These are phyloP conservation scores for Sesamia inferens DNA, from an alignment of 2,888 invertebrate species.

Conservation along the genomic window DNA sequence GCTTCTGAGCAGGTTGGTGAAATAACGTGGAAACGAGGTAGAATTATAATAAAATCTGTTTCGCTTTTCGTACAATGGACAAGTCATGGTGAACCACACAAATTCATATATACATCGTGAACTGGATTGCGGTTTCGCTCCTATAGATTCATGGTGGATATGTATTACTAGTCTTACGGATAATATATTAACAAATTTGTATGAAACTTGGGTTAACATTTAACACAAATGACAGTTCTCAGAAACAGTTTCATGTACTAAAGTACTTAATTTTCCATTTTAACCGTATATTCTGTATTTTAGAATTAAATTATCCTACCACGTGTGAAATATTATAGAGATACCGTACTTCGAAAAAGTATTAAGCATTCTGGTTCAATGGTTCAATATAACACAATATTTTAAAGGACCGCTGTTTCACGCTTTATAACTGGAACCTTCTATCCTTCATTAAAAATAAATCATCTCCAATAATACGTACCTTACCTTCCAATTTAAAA, in stretches of 20 bases:
- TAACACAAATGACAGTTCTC: neutral
- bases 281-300: neutral
- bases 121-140: no score
- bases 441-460: conserved; percentile 34
- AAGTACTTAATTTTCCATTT: conserved; percentile 13
- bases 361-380: conserved; percentile 18
- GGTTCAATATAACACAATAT: conserved; percentile 18
- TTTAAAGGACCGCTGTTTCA: conserved; percentile 12
- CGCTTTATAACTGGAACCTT: neutral
- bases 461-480: conserved; percentile 28
- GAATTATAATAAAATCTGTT: no score
- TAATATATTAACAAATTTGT: neutral
- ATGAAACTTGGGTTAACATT: neutral
- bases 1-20: no score
- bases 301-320: conserved; percentile 9
- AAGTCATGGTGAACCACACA: no score
- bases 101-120: no score
- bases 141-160: no score
- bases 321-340: conserved; percentile 15
- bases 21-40: no score
- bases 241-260: neutral
- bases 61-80: no score
- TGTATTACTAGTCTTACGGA: neutral
- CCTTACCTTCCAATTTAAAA: conserved; percentile 38
- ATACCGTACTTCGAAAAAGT: conserved; percentile 5